Evolutionary conservation across 2,113 vertebrate species (phyloP), one percentile per base, ranked within the genome.

Genomic region (Onychostoma macrolepis): DNA sequence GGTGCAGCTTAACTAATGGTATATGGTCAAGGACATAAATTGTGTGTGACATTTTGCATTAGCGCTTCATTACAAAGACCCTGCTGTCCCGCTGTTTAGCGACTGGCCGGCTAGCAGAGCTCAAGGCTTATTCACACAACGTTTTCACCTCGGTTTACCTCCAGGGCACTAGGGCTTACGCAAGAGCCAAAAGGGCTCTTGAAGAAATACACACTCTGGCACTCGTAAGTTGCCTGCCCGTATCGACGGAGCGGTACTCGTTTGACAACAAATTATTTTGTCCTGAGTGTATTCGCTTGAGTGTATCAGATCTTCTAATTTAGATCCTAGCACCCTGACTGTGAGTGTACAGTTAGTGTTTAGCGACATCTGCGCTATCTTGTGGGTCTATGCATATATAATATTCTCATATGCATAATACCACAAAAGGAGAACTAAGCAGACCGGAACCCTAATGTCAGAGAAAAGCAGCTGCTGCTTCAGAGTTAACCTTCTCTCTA

Each of bases 1-100:
- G 1, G 89, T 87, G 91, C 92, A 67, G 93, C 93, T 96, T 96
- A 95, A 95, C 95, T 97, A 97, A 97, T 91, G 92, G 93, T 95
- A 94, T 90, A 90, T 91, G 91, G 92, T 92, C 93, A 93, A 63
- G 89, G 94, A 95, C 91, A 92, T 94, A 93, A 94, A 96, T 95
- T 93, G 94, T 91, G 83, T 95, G 93, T 96, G 96, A 96, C 93
- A 83, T 76, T 76, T 91, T 92, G 93, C 94, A 96, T 95, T 96
- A 95, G 95, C 90, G 9, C 2, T 89, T 85, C 86, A 92, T 95
- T 96, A 94, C 92, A 95, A 85, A 94, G 91, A 90, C 89, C 94
- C 90, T 87, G 89, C 93, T 90, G 91, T 90, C 94, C 41, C 91
- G 83, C 3, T 91, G 93, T 81, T 87, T 91, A 74, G 76, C 38